Conservation (phyloP, 2,113 vertebrate species). For the Phalacrocorax pelagicus region DNA sequence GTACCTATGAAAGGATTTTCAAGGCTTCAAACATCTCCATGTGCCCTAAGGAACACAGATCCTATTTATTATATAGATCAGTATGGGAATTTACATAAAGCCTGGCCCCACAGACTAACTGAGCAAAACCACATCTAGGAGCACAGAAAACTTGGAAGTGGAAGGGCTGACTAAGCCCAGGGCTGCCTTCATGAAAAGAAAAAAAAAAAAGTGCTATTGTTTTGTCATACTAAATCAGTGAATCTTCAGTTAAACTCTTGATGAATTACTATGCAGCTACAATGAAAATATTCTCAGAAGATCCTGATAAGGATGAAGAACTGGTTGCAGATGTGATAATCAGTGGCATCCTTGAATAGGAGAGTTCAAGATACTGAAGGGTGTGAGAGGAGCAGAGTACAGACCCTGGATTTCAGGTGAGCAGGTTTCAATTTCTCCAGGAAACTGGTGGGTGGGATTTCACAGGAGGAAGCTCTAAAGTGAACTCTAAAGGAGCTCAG, state of each 20-base stretch:
- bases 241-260: neutral
- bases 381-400: neutral
- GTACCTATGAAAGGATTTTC: neutral
- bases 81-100: neutral
- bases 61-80: neutral
- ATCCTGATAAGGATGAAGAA: neutral
- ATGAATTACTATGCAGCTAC: neutral
- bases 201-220: neutral
- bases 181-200: neutral
- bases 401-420: neutral
- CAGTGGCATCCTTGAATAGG: neutral
- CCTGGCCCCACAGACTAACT: neutral
- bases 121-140: neutral
- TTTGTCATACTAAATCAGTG: neutral
- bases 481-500: neutral
- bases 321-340: neutral
- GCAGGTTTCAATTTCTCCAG: neutral
- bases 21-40: neutral
- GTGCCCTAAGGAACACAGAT: neutral
- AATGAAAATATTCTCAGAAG: neutral
- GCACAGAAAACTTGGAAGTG: neutral
- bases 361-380: neutral
- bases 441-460: neutral
- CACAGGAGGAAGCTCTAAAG: neutral
- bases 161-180: neutral